phyloP scores from a whole-genome alignment of 2,888 invertebrate genomes.

The Acleris laterana region DNA sequence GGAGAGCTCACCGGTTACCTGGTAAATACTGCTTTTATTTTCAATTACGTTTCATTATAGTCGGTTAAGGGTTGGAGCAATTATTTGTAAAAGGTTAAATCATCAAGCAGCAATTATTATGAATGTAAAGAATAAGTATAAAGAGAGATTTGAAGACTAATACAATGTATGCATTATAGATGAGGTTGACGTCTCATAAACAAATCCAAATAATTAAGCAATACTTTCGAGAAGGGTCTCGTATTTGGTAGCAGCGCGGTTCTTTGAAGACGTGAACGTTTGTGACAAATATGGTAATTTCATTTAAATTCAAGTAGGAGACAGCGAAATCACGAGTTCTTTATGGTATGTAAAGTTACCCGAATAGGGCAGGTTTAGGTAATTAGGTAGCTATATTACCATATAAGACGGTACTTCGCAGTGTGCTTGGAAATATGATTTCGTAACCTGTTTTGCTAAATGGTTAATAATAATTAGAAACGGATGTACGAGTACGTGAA shows the following conservation, averaged over 20 bases:
- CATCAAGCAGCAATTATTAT: no score
- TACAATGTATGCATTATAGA: background rate
- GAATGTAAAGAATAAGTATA: no score
- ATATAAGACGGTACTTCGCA: slow-evolving; percentile 2
- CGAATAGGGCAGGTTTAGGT: slow-evolving; percentile 22
- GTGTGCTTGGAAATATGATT: background rate
- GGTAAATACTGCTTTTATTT: slow-evolving; percentile 80
- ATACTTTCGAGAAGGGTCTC: background rate
- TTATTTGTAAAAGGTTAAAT: background rate
- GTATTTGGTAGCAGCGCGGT: slow-evolving; percentile 17
- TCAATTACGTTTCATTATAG: slow-evolving; percentile 1
- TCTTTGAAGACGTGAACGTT: slow-evolving; percentile 25
- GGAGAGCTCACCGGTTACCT: slow-evolving; percentile 94
- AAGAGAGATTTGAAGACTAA: no score
- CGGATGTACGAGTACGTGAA: background rate
- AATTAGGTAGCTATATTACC: slow-evolving; percentile 19
- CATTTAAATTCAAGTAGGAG: slow-evolving; percentile 22
- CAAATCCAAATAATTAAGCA: background rate
- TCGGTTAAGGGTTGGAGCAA: background rate
- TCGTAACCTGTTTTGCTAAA: background rate
- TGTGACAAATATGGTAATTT: slow-evolving; percentile 30
- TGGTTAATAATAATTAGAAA: background rate
- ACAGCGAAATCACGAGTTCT: slow-evolving; percentile 25
- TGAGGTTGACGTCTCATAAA: background rate
- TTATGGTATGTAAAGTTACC: slow-evolving; percentile 9